Evolutionary conservation across 2,797 vertebrate genomes (phyloP).

Genomic region (Brachymystax lenok): DNA sequence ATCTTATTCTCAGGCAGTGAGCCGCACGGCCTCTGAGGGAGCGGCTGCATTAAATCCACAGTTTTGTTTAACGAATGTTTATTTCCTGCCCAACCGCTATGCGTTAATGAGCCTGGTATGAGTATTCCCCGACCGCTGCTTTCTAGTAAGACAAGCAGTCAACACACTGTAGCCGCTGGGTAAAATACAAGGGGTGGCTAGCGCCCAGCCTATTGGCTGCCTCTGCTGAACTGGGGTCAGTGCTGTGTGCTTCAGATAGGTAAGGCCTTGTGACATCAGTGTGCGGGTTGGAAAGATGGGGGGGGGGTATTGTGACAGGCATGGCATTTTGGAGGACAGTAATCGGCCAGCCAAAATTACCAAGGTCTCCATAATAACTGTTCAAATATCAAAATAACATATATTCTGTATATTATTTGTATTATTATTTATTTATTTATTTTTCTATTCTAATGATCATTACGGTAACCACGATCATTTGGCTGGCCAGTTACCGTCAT

Average conservation of each 20-base stretch:
- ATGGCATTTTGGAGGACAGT: no score
- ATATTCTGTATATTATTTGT: no score
- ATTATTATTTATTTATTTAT: no score
- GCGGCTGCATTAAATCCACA: not conserved
- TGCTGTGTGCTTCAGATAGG: slow-evolving; percentile 16
- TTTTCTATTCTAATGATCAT: no score
- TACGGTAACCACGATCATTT: no score
- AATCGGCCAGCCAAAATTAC: no score
- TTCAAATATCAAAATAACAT: no score
- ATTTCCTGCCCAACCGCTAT: slow-evolving; percentile 17
- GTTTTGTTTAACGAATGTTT: slow-evolving; percentile 10
- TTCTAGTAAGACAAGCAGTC: slow-evolving; percentile 31
- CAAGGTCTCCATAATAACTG: no score
- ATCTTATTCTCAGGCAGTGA: not conserved
- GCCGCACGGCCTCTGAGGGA: not conserved
- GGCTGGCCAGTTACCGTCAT: no score
- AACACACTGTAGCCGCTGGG: slow-evolving; percentile 42
- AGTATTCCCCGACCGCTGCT: slow-evolving; percentile 31
- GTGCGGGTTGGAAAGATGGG: not conserved
- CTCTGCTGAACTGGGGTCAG: no score
- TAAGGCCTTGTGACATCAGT: slow-evolving; percentile 17
- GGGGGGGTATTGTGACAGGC: not conserved
- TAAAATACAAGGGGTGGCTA: slow-evolving; percentile 35
- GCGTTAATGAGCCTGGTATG: slow-evolving; percentile 30
- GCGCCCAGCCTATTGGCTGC: not conserved